A percentile compares a stretch with the other conserved stretches of the same genome.
These are phyloP conservation scores for Sarcoramphus papa DNA, from an alignment of 2,797 vertebrate species.

Conservation along the genomic window DNA sequence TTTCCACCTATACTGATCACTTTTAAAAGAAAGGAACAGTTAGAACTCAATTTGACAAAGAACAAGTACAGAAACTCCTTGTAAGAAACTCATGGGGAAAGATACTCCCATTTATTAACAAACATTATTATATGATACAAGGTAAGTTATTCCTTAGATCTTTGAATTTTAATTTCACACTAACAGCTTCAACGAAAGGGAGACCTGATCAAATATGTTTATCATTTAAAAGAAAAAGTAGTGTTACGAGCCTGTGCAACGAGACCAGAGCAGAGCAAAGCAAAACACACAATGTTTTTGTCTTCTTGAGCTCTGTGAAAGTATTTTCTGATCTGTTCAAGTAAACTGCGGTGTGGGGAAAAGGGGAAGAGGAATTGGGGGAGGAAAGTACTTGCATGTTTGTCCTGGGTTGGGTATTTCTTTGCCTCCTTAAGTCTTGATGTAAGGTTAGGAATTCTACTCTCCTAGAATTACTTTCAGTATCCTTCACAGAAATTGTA, in stretches of 20 bases:
- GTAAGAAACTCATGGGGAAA: neutral
- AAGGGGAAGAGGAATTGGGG: neutral
- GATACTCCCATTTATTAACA: neutral
- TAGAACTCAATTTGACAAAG: neutral
- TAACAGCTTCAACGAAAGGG: neutral
- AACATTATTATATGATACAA: neutral
- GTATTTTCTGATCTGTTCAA: neutral
- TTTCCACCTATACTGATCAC: neutral
- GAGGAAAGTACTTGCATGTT: neutral
- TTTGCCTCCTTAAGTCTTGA: no score
- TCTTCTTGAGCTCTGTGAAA: neutral
- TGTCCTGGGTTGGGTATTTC: neutral
- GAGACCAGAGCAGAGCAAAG: neutral
- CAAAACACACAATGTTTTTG: neutral
- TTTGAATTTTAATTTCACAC: neutral
- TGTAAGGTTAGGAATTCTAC: neutral
- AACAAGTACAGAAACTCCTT: neutral
- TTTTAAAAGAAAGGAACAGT: neutral
- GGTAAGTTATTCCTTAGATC: neutral
- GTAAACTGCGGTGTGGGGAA: neutral
- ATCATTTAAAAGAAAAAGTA: neutral
- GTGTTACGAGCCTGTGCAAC: fast-evolving
- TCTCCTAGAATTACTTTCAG: neutral
- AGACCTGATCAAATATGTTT: neutral
- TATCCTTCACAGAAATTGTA: neutral